phyloP scores from a whole-genome alignment of 30 jellyfish, hydroid and myxozoan species.

The Cassiopea andromeda region DNA sequence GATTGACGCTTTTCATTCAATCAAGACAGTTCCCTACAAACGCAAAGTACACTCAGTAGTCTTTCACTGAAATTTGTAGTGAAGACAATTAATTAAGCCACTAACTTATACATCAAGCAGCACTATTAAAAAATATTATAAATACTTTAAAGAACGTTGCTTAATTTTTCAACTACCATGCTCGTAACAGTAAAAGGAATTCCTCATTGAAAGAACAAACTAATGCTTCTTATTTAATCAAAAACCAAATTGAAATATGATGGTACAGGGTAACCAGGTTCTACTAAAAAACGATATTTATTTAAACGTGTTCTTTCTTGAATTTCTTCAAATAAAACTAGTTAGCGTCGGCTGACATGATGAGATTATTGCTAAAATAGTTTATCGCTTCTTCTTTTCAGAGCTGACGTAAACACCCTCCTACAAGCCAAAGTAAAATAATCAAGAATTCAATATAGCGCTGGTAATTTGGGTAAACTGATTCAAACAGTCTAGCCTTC shows the following conservation, averaged over 20 bases:
- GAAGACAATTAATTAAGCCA: too few species aligned
- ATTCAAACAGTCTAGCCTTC: too few species aligned
- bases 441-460: too few species aligned
- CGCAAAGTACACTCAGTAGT: too few species aligned
- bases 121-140: too few species aligned
- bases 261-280: background rate
- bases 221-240: background rate
- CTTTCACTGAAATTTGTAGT: too few species aligned
- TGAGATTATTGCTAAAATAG: background rate
- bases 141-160: too few species aligned
- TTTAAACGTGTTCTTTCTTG: background rate
- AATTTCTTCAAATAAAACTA: background rate
- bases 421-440: slow-evolving; percentile 9
- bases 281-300: background rate
- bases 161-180: too few species aligned
- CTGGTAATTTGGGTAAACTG: too few species aligned
- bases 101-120: too few species aligned
- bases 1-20: too few species aligned
- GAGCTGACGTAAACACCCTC: slow-evolving; percentile 70
- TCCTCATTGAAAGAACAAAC: background rate
- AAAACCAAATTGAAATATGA: background rate
- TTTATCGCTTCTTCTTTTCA: slow-evolving; percentile 57
- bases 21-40: too few species aligned
- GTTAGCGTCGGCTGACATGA: background rate
- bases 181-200: background rate